Percentiles rank a stretch among this genome's conserved stretches.
Evolutionary conservation across 2,888 invertebrate genomes (phyloP).

Genomic region (Caenorhabditis virilis): DNA sequence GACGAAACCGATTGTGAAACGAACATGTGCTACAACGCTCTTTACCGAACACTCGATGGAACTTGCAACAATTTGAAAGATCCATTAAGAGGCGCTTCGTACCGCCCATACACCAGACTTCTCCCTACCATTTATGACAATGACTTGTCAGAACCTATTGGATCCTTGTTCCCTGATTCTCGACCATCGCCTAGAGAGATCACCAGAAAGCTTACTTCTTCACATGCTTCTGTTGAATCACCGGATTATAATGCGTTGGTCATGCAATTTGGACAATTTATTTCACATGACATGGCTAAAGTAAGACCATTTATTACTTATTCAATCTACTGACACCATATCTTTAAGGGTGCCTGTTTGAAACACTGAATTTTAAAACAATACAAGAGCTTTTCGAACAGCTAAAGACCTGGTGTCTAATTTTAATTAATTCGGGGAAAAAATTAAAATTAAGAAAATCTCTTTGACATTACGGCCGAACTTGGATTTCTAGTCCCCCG

Average conservation of each 20-base stretch:
- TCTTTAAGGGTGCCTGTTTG: too few relatives aligned
- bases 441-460: too few relatives aligned
- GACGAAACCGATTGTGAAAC: slow-evolving; percentile 66
- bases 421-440: too few relatives aligned
- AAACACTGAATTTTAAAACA: too few relatives aligned
- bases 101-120: slow-evolving; percentile 74
- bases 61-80: slow-evolving; percentile 88
- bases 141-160: slow-evolving; percentile 61
- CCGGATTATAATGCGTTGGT: slow-evolving; percentile 64
- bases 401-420: too few relatives aligned
- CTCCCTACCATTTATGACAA: slow-evolving; percentile 63
- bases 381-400: too few relatives aligned
- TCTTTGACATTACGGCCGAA: too few relatives aligned
- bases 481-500: too few relatives aligned
- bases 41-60: slow-evolving; percentile 81
- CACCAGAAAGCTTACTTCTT: slow-evolving; percentile 55
- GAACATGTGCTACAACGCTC: slow-evolving; percentile 63
- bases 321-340: too few relatives aligned
- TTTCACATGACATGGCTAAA: slow-evolving; percentile 67
- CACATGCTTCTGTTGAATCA: slow-evolving; percentile 60
- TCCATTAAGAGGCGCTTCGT: slow-evolving; percentile 89
- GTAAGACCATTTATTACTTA: slow-evolving; percentile 5
- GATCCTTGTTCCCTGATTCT: slow-evolving; percentile 42
- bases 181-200: slow-evolving; percentile 62
- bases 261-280: slow-evolving; percentile 66